Evolutionary conservation across 2,888 invertebrate genomes (phyloP).

Genomic region (Lepidochrysops patricia): DNA sequence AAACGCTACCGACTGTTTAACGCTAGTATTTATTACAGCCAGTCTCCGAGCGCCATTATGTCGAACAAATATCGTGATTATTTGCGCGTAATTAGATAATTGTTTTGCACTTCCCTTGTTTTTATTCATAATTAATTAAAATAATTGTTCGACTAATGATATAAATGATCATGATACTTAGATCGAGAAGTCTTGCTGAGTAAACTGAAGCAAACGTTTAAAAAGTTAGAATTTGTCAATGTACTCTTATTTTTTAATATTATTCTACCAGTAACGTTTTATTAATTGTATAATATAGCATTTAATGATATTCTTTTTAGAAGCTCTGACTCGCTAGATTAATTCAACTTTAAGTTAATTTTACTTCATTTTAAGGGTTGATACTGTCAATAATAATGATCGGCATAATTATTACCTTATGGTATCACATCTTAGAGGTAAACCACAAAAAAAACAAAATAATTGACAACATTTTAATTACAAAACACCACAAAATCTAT

Average conservation of each 20-base stretch:
- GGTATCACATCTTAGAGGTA: constrained; percentile 14
- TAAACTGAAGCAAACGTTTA: too few relatives aligned
- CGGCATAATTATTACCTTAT: too few relatives aligned
- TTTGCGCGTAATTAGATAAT: constrained; percentile 3
- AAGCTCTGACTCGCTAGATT: too few relatives aligned
- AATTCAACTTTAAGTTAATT: too few relatives aligned
- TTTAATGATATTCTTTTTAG: too few relatives aligned
- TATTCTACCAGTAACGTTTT: too few relatives aligned
- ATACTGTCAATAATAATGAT: too few relatives aligned
- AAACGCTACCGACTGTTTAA: constrained; percentile 33
- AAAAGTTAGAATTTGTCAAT: too few relatives aligned
- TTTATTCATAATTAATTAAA: background rate
- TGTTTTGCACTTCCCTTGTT: constrained; percentile 4
- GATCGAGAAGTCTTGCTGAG: too few relatives aligned
- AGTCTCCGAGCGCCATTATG: constrained; percentile 36
- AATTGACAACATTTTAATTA: constrained; percentile 75
- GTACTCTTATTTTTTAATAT: too few relatives aligned
- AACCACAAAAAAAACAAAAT: constrained; percentile 39
- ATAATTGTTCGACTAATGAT: background rate
- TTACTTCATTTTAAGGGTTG: too few relatives aligned
- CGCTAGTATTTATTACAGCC: constrained; percentile 45
- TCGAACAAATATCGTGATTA: constrained; percentile 15
- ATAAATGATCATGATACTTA: background rate
- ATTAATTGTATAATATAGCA: too few relatives aligned
- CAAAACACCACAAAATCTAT: constrained; percentile 74